phyloP scores from a whole-genome alignment of 37 sponge, comb jelly and placozoan species.

The Corticium candelabrum region DNA sequence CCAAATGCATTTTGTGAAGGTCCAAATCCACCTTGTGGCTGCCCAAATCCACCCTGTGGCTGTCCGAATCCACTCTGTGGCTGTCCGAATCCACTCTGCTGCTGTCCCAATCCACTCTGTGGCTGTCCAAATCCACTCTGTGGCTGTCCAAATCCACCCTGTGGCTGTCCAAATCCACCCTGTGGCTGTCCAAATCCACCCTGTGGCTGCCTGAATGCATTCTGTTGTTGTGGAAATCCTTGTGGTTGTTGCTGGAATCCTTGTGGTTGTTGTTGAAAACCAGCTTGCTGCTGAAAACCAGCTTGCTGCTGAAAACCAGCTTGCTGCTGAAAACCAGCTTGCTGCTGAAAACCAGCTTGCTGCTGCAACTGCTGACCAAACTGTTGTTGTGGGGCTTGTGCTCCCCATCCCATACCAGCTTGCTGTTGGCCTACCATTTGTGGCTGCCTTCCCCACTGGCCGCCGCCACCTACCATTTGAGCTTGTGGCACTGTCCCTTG shows the following conservation, averaged over 20 bases:
- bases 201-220: too few species aligned
- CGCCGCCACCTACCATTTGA: too few species aligned
- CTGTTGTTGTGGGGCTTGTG: slow-evolving; percentile 2
- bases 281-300: background rate
- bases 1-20: too few species aligned
- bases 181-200: too few species aligned
- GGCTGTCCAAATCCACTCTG: background rate
- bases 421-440: too few species aligned
- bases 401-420: too few species aligned
- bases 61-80: background rate
- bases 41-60: too few species aligned
- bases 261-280: background rate
- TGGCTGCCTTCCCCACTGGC: too few species aligned
- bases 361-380: background rate
- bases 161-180: background rate
- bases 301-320: background rate
- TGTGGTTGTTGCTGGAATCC: background rate
- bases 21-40: too few species aligned
- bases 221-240: too few species aligned
- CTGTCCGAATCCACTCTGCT: background rate
- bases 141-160: background rate
- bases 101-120: background rate
- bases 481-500: background rate
- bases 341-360: background rate
- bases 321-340: background rate